Base-by-base conservation (phyloP, 2,113 vertebrate genomes). In the Pterocles orientalis region DNA sequence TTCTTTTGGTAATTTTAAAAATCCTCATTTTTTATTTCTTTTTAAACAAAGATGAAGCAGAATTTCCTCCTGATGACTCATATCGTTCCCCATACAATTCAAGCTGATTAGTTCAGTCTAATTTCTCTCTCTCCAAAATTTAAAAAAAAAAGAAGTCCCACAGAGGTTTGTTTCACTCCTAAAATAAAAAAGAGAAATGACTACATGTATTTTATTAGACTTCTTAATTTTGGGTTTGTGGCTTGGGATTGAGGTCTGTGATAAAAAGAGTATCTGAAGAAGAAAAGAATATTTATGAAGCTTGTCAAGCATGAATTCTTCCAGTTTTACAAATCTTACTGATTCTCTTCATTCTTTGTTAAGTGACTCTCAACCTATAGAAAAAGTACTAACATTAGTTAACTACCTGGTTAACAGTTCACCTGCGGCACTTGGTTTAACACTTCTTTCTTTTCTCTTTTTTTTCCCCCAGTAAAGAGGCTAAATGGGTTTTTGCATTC, bases 71-170 rank as follows among this genome's bases (percentile, higher is more conserved):
- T 69, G 95, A 95, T 78, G 89, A 92, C 58, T 91, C 92, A 92
- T 84, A 95, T 66, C 1, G 1, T 92, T 95, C 80, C 45, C 31
- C 53, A 58, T 84, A 83, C 39, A 61, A 82, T 94, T 96, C 80
- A 69, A 41, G 61, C 47, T 88, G 70, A 97, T 97, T 97, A 96
- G 84, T 95, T 95, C 53, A 85, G 71, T 86, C 54, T 95, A 95
- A 96, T 97, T 97, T 95, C 34, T 83, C 43, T 78, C 39, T 73
- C 14, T 77, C 24, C 18, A 78, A 68, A 87, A 31, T 2, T 3
- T 17, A 75, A 80, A 43, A 65, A 53, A 18, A 43, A 65, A 53
- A 18, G 60, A 21, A 34, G 34, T 80, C 81, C 76, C 81, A 56
- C 36, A 26, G 92, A 61, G 78, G 34, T 80, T 94, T 93, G 36